phyloP scores from a whole-genome alignment of 92 coral and sea anemone genomes.

The Ricordea florida region DNA sequence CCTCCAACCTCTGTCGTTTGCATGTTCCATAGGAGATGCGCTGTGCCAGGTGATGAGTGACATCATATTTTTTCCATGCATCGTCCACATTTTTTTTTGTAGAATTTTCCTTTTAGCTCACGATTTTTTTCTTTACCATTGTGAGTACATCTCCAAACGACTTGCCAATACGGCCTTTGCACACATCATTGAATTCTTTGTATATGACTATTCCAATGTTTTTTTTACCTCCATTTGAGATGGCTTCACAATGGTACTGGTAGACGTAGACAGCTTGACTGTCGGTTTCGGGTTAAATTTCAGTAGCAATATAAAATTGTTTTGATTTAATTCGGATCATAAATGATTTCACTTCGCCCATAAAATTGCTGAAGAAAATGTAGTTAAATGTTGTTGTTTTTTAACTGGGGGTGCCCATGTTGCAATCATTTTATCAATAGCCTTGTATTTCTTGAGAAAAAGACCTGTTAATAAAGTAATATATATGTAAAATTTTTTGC shows the following conservation, averaged over 20 bases:
- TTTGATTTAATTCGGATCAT: not conserved
- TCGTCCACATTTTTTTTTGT: slow-evolving; percentile 2
- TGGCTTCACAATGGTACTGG: too few relatives aligned
- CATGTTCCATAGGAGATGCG: not conserved
- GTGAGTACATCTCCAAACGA: slow-evolving; percentile 13
- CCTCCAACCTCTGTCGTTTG: slow-evolving; percentile 2
- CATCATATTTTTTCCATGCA: slow-evolving; percentile 17
- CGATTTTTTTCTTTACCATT: not conserved
- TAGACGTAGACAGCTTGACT: too few relatives aligned
- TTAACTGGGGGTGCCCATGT: slow-evolving; percentile 11
- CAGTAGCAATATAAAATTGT: not conserved
- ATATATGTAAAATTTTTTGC: too few relatives aligned
- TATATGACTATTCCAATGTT: slow-evolving; percentile 1
- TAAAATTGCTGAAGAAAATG: not conserved
- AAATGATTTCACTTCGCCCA: not conserved
- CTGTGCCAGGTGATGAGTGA: slow-evolving; percentile 9
- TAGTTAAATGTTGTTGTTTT: slow-evolving; percentile 1
- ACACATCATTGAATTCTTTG: not conserved
- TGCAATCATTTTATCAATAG: slow-evolving; percentile 16
- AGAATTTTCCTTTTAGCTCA: too few relatives aligned
- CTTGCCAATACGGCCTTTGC: slow-evolving; percentile 15
- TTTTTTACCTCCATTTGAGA: not conserved
- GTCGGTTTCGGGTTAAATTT: too few relatives aligned
- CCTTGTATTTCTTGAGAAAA: slow-evolving; percentile 9
- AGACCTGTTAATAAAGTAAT: slow-evolving; percentile 1